Evolutionary conservation across 2,113 vertebrate species (phyloP), one percentile per base, ranked within the genome.

Genomic region (Sardina pilchardus): DNA sequence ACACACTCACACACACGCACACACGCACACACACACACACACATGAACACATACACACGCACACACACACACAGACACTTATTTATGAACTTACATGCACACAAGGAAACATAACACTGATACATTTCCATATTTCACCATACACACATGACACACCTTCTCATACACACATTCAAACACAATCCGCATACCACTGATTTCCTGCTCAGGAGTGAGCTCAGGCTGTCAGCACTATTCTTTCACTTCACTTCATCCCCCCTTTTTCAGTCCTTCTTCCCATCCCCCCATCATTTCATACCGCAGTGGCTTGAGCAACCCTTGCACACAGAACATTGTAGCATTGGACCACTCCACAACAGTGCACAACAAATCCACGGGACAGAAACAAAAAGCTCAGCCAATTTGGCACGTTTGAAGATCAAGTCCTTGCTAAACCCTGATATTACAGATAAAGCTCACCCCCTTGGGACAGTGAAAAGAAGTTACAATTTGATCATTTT

Each of bases 121-220:
- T 12, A 36, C 21, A 36, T 75, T 10, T 16, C 10, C 67, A 75
- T 14, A 75, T 75, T 75, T 34, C 10, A 36, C 36, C 30, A 14
- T 4, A 16, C 10, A n/a, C n/a, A n/a, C n/a, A n/a, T 36, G 30
- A 34, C 67, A 75, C 67, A 36, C 67, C 67, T 16, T 16, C 67
- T 75, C 26, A 36, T 36, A 75, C 26, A 30, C 63, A 30, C 14
- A 75, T 36, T 75, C n/a, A 30, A 71, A 81, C 71, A 19, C 85
- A 86, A 50, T 85, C 56, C 82, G 83, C 87, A 86, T 82, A 85
- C 63, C 86, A 71, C 88, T 88, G 81, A 86, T 89, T 91, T 91
- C 85, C 86, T 90, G 81, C 71, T 81, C 83, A 39, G 42, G 30
- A 83, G 82, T 59, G 59, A 84, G 81, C 36, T 78, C 85, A 17